A percentile compares a stretch with the other conserved stretches of the same genome.
phyloP scores from a whole-genome alignment of 1,140 invertebrate species.

The Halesus radiatus region DNA sequence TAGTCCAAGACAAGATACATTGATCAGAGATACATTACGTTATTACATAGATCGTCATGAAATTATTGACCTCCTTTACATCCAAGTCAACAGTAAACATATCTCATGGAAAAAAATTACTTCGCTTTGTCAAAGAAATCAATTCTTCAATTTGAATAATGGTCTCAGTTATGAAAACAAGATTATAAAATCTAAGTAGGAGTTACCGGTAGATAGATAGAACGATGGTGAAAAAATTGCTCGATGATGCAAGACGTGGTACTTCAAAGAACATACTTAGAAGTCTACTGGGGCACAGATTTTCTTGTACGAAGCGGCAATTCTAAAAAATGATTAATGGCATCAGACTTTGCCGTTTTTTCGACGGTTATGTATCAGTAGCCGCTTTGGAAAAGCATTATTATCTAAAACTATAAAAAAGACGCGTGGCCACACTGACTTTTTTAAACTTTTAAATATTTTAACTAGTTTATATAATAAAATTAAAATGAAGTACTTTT shows the following conservation, averaged over 20 bases:
- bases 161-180: conserved; percentile 2
- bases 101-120: background rate
- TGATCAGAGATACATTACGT: too few species aligned
- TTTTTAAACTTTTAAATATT: conserved; percentile 22
- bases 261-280: background rate
- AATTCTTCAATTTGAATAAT: conserved; percentile 23
- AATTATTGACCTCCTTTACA: too few species aligned
- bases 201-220: background rate
- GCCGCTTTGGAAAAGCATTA: conserved; percentile 24
- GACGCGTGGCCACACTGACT: background rate
- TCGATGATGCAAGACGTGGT: conserved; percentile 1
- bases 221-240: background rate
- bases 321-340: conserved; percentile 22
- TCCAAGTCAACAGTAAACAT: too few species aligned
- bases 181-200: conserved; percentile 16
- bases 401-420: conserved; percentile 1
- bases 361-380: conserved; percentile 5
- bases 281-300: background rate
- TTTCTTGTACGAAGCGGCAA: background rate
- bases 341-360: background rate
- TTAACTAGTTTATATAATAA: too few species aligned
- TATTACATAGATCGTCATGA: too few species aligned
- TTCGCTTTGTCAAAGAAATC: background rate
- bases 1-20: too few species aligned
- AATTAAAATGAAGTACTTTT: too few species aligned